Conservation (phyloP, 2,888 invertebrate species). For the Drosophila austrosaltans region DNA sequence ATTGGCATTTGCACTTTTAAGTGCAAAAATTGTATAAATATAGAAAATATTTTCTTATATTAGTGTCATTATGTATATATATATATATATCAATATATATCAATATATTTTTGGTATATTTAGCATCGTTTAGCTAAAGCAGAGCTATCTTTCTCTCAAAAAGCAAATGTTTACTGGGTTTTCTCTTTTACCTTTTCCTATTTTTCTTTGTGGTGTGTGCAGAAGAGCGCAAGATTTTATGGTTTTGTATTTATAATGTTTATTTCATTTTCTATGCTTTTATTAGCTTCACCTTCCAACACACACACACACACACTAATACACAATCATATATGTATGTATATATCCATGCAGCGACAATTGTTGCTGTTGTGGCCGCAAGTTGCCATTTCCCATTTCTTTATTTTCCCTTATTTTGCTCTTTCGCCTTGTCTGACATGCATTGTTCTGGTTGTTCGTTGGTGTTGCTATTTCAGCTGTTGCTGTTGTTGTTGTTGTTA, state of each 20-base stretch:
- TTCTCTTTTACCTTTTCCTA: neutral
- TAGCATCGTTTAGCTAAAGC: too few relatives aligned
- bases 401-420: constrained; percentile 24
- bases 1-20: too few relatives aligned
- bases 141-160: too few relatives aligned
- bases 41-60: too few relatives aligned
- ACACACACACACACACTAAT: constrained; percentile 26
- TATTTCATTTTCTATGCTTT: constrained; percentile 72
- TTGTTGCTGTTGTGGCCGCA: constrained; percentile 27
- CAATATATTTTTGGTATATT: too few relatives aligned
- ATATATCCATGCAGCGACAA: constrained; percentile 22
- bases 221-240: constrained; percentile 59
- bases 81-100: too few relatives aligned
- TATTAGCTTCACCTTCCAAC: constrained; percentile 57
- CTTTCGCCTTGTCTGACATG: constrained; percentile 18
- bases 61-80: too few relatives aligned
- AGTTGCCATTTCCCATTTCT: constrained; percentile 24
- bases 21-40: too few relatives aligned
- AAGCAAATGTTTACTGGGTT: neutral
- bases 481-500: constrained; percentile 45
- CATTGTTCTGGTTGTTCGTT: constrained; percentile 31
- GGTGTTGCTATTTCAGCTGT: constrained; percentile 27
- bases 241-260: constrained; percentile 77
- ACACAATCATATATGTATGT: constrained; percentile 9
- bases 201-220: constrained; percentile 27